phyloP scores from a whole-genome alignment of 1,140 invertebrate species.

The Brachionus rubens region DNA sequence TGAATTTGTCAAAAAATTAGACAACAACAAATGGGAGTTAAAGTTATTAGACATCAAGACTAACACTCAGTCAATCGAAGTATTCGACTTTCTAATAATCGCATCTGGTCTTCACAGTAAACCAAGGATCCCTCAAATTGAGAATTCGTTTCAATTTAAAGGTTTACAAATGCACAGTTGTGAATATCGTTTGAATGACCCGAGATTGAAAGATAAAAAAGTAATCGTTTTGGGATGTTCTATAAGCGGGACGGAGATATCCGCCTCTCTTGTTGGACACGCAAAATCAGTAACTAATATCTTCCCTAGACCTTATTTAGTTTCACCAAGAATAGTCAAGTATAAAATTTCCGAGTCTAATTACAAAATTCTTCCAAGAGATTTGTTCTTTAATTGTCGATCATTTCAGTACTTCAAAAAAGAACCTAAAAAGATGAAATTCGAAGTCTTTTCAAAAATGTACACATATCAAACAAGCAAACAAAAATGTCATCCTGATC shows the following conservation, averaged over 20 bases:
- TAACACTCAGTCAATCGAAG: too few relatives aligned
- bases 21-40: not conserved
- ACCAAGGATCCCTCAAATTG: not conserved
- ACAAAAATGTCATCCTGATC: not conserved
- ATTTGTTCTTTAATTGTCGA: slow-evolving; percentile 32
- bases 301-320: not conserved
- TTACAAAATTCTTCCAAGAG: slow-evolving; percentile 6
- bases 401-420: not conserved
- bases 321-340: not conserved
- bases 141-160: not conserved
- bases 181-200: not conserved
- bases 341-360: not conserved
- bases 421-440: not conserved
- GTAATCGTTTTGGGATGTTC: slow-evolving; percentile 24
- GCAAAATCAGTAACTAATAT: slow-evolving; percentile 14
- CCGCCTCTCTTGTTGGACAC: not conserved
- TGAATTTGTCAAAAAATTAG: not conserved
- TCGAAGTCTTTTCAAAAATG: not conserved
- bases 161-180: slow-evolving; percentile 26
- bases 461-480: not conserved
- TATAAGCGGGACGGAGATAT: slow-evolving; percentile 10
- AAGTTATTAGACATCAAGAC: too few relatives aligned
- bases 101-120: not conserved
- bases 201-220: not conserved
- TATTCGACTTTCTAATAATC: slow-evolving; percentile 34